Evolutionary conservation across 2,797 vertebrate genomes (phyloP), one percentile per base, ranked within the genome.

Genomic region (Dipus sagitta): DNA sequence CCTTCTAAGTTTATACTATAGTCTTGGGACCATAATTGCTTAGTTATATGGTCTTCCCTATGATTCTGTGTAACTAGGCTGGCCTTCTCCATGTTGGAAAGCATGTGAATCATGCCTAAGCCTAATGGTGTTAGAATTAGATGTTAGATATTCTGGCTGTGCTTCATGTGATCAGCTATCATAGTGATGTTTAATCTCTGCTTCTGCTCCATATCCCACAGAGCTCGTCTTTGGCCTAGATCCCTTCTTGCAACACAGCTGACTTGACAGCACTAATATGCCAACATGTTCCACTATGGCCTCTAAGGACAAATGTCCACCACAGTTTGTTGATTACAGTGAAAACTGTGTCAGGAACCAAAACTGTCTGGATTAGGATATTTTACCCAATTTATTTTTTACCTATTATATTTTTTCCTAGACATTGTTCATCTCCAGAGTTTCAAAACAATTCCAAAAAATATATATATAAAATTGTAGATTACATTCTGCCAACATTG

Each of bases 121-220:
- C 6, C 72, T 62, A 75, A 10, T 2, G 5, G 15, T 34, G 0
- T 18, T 38, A 8, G 6, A 21, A 10, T 20, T 2, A 24, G 30
- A 20, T 21, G 24, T 62, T 67, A 20, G 38, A 70, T 0, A 11
- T 28, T 11, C 32, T 42, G 18, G 38, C 26, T 92, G 42, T 9
- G 1, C 30, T 32, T 60, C 14, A 8, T 52, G 67, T 18, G 23
- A 62, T 62, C 9, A 17, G 26, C 8, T 32, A 8, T 28, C 23
- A 1, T 0, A n/a, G 6, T 13, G 12, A 12, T 30, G 38, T 30
- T 34, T 74, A 2, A 68, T 9, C 3, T 0, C 8, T n/a, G 5
- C 0, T 32, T 70, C 58, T 68, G 3, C 2, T 26, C 15, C 13
- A 1, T 2, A 23, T 10, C 20, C 18, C 15, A 23, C 0, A 2